Conservation (phyloP, 2,113 vertebrate species). For the Ictalurus punctatus region DNA sequence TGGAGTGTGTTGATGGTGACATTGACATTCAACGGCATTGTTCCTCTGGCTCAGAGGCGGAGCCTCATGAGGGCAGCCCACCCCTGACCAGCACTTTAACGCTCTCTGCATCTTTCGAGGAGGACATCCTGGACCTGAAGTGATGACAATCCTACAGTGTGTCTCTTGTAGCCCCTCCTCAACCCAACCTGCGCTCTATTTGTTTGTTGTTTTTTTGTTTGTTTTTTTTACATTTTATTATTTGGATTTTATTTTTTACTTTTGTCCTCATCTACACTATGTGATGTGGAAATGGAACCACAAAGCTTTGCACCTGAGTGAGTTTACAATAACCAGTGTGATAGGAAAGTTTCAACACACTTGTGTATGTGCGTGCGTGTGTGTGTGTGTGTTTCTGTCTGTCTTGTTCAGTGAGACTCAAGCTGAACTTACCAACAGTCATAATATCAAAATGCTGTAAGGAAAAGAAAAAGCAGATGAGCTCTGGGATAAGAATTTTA, state of each 20-base stretch:
- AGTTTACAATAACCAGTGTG: conserved; percentile 50
- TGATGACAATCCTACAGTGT: conserved; percentile 77
- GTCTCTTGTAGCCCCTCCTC: conserved; percentile 47
- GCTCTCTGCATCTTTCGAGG: conserved; percentile 81
- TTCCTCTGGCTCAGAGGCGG: conserved; percentile 75
- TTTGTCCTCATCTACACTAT: conserved; percentile 47
- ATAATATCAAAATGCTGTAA: conserved; percentile 22
- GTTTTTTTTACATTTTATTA: conserved; percentile 39
- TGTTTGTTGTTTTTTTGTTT: conserved; percentile 38
- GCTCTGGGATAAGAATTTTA: conserved; percentile 2
- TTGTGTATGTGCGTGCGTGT: conserved; percentile 34
- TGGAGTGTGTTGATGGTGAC: conserved; percentile 76
- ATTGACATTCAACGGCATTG: conserved; percentile 74
- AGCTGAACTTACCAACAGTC: conserved; percentile 10
- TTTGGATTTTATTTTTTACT: conserved; percentile 36
- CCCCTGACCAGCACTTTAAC: conserved; percentile 74
- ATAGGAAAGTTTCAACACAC: conserved; percentile 28
- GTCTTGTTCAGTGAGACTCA: conserved; percentile 43
- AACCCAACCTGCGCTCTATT: conserved; percentile 57
- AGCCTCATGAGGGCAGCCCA: conserved; percentile 76
- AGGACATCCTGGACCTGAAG: conserved; percentile 93
- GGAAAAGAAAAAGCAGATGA: background rate
- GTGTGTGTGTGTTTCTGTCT: conserved; percentile 42
- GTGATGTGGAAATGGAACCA: conserved; percentile 52
- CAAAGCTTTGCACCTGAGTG: conserved; percentile 47